Conservation (phyloP, 2,797 vertebrate genomes). For the Pseudochromis fuscus region DNA sequence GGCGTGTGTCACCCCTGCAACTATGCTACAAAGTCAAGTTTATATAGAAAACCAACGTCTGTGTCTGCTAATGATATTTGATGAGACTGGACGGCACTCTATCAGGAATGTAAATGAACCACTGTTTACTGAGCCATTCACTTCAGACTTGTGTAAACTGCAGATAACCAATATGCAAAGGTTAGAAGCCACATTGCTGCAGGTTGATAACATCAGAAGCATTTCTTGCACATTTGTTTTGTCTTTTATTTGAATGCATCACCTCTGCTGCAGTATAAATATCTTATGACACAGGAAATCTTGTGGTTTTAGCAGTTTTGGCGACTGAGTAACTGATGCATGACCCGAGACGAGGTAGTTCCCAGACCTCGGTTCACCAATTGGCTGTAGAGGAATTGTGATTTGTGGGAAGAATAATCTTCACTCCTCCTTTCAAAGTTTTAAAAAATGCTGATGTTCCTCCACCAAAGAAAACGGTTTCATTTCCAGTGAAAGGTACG, state of each 20-base stretch:
- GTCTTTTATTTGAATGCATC: slow-evolving; percentile 25
- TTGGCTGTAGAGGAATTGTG: background rate
- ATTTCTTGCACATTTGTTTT: background rate
- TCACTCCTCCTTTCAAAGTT: background rate
- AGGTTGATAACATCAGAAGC: background rate
- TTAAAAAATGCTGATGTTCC: background rate
- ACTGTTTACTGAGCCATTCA: too few relatives aligned
- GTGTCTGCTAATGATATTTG: slow-evolving; percentile 21
- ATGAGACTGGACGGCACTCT: background rate
- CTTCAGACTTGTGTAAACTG: background rate
- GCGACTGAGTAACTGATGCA: slow-evolving; percentile 30
- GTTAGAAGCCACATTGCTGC: background rate
- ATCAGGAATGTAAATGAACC: background rate
- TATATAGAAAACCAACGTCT: slow-evolving; percentile 19
- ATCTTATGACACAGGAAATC: slow-evolving; percentile 60
- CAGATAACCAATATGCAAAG: background rate
- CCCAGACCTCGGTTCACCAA: slow-evolving; percentile 13
- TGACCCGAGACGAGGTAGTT: background rate
- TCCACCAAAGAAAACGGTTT: background rate
- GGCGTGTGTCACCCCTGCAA: slow-evolving; percentile 60
- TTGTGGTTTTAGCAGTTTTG: slow-evolving; percentile 57
- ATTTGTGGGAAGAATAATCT: slow-evolving; percentile 11
- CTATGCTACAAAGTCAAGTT: slow-evolving; percentile 45
- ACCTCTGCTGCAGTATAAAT: slow-evolving; percentile 49
- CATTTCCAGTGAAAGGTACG: slow-evolving; percentile 1